These are phyloP conservation scores for Thinocorus orbignyianus DNA, from an alignment of 2,113 vertebrate species.

Conservation along the genomic window DNA sequence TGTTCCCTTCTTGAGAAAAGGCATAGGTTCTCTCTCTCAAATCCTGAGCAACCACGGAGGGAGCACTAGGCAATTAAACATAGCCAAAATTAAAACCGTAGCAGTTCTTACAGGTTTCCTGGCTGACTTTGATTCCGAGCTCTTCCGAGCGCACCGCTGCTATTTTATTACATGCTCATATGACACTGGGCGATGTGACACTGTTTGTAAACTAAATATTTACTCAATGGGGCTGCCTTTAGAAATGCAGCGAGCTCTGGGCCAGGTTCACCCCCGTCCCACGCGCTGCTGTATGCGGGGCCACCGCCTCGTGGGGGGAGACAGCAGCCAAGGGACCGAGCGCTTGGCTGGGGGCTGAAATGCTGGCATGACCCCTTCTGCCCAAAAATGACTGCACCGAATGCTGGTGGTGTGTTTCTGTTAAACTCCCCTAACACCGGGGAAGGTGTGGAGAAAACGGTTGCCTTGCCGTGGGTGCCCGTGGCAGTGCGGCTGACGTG, in stretches of 20 bases:
- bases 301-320: neutral
- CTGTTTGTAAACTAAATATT: neutral
- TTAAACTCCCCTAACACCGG: rapidly evolving
- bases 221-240: neutral
- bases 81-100: neutral
- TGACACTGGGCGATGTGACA: neutral
- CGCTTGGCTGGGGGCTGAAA: neutral
- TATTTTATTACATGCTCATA: neutral
- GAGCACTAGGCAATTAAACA: neutral
- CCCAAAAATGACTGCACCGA: neutral
- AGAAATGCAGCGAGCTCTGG: rapidly evolving
- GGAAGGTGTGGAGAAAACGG: neutral
- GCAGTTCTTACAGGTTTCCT: neutral
- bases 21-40: neutral
- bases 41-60: neutral
- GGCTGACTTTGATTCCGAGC: neutral
- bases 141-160: neutral
- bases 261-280: neutral
- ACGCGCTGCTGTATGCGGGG: neutral
- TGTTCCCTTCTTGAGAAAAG: neutral
- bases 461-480: neutral
- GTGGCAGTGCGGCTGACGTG: neutral
- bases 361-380: neutral
- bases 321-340: rapidly evolving
- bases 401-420: neutral